Evolutionary conservation across 1,140 invertebrate genomes (phyloP), one percentile per base, ranked within the genome.

Genomic region (Lucilia cuprina): DNA sequence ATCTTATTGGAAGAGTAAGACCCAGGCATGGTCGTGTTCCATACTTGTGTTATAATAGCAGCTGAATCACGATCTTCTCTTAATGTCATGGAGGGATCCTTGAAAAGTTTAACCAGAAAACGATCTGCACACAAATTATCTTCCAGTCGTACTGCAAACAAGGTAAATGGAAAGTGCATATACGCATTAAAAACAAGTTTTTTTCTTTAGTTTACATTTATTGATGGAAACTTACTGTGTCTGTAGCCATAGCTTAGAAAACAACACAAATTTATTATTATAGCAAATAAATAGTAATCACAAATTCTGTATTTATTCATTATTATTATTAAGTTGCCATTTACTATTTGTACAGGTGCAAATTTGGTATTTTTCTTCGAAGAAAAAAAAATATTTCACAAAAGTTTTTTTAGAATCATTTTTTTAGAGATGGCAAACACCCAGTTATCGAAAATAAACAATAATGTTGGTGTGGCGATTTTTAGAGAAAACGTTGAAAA

Each of bases 61-160:
- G 84, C 89, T 5, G 89, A 90, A 30, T 90, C 87, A n/a, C 88
- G 86, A 0, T 89, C 89, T 9, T 88, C 88, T n/a, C 86, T 89
- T 4, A 91, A 83, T 2, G 87, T 85, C 21, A 91, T 74, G 0
- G 84, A 85, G 2, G 89, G 89, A 78, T 90, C 77, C 21, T 80
- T 50, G 77, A 80, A 49, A 2, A 50, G 19, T 30, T 80, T 55
- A 25, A 49, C 41, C 17, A 78, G 12, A 3, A 80, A 50, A 21
- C 41, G 77, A 80, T 80, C 34, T 10, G 77, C 77, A 49, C 77
- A 80, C 19, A 80, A 25, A 25, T 80, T 80, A 25, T 80, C 77
- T 50, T 80, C 41, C 77, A 80, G 21, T 19, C 77, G 77, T 50
- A 80, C 77, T 80, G 47, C 10, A 34, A 21, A 70, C n/a, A 12